Evolutionary conservation across 2,888 invertebrate species (phyloP).

Genomic region (Eueremaeus valkanovi): DNA sequence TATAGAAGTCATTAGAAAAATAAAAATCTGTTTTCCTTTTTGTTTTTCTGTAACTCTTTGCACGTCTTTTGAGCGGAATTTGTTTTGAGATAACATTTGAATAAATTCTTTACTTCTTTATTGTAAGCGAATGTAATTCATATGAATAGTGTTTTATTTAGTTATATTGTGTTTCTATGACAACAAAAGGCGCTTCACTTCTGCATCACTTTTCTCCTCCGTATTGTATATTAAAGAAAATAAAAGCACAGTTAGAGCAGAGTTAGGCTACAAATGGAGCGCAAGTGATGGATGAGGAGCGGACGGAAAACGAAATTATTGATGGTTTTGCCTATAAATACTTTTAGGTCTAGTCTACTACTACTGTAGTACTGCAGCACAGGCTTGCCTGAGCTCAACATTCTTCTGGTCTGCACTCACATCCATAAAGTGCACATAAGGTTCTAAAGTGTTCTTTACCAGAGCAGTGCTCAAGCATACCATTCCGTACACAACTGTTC

Average conservation of each 20-base stretch:
- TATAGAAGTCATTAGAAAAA: no score
- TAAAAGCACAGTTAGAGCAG: slow-evolving; percentile 16
- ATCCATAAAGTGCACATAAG: no score
- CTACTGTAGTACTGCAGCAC: no score
- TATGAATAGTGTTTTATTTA: background rate
- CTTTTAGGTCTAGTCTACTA: slow-evolving; percentile 26
- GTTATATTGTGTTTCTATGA: background rate
- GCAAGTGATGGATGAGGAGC: slow-evolving; percentile 34
- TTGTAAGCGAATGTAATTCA: background rate
- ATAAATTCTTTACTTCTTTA: background rate
- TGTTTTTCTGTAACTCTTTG: no score
- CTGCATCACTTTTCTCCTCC: slow-evolving; percentile 10
- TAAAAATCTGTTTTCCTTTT: no score
- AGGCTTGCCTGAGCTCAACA: no score
- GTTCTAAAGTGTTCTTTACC: no score
- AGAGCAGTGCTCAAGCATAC: no score
- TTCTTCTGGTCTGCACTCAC: no score
- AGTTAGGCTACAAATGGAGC: slow-evolving; percentile 31
- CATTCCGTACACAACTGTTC: no score
- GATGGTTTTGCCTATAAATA: slow-evolving; percentile 25
- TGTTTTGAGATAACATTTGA: background rate
- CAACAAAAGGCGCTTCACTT: background rate
- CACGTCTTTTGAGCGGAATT: no score
- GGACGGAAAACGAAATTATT: slow-evolving; percentile 25
- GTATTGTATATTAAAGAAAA: slow-evolving; percentile 5